Percentiles rank a stretch among this genome's conserved stretches.
phyloP scores from a whole-genome alignment of 1,140 invertebrate species.

The Megathymus violae region DNA sequence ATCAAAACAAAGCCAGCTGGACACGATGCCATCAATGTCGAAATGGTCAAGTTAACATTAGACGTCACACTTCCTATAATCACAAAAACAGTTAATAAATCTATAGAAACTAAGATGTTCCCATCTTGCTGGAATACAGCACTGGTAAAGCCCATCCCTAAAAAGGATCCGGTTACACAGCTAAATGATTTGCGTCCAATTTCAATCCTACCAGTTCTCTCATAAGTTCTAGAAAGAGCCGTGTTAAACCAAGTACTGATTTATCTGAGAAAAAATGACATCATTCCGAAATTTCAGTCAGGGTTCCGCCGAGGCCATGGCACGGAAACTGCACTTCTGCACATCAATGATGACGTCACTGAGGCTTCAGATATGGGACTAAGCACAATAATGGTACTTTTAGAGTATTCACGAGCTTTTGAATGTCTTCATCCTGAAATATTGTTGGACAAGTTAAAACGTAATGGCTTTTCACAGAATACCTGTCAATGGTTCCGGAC shows the following conservation, averaged over 20 bases:
- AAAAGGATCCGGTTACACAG: no score
- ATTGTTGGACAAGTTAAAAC: no score
- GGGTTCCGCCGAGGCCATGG: conserved; percentile 51
- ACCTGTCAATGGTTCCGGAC: conserved; percentile 1
- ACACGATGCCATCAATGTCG: background rate
- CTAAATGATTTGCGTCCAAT: no score
- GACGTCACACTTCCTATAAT: background rate
- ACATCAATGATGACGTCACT: conserved; percentile 51
- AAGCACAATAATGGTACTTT: no score
- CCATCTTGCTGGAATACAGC: conserved; percentile 4
- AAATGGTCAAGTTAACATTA: conserved; percentile 3
- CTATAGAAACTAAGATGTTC: conserved; percentile 4
- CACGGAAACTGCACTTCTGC: conserved; percentile 43
- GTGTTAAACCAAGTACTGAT: no score
- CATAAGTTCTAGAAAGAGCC: no score
- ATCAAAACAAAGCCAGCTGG: conserved; percentile 15
- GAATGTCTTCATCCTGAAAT: no score
- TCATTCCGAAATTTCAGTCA: conserved; percentile 47
- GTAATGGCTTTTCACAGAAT: no score
- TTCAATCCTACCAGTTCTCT: no score
- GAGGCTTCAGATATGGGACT: conserved; percentile 41
- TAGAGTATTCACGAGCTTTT: conserved; percentile 3
- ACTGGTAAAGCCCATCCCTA: no score
- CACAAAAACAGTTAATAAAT: conserved; percentile 7
- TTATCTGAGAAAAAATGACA: conserved; percentile 16